Base-by-base conservation (phyloP, 2,888 invertebrate species). In the Mylabris sibirica region DNA sequence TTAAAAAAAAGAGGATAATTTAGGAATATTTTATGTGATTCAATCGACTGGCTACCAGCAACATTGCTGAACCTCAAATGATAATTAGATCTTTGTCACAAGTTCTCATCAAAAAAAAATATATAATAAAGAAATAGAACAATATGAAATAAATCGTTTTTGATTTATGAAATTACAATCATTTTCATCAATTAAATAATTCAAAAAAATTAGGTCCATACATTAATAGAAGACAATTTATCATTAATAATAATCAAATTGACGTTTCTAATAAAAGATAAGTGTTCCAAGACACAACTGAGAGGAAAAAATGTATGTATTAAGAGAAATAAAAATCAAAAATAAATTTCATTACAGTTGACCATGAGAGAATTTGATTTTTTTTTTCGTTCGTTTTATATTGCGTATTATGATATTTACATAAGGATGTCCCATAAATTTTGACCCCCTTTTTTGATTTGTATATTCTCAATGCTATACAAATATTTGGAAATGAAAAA, bases 31-130 rank as follows among this genome's bases (percentile, higher is more conserved):
- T 69, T 44, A 59, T 65, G 68, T 68, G 61, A 68, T 62, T 66
- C 20, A 49, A 64, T 60, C 59, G 69, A 69, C 69, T 69, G 69
- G 69, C 69, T 69, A 69, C 69, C 69, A 69, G 63, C 35, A 60
- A 38, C 38, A 38, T 65, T 63, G 49, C 49, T 49, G 49, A 49
- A 49, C 44, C 17, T 44, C 17, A 6, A 44, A 17, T 4, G n/a
- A 17, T 44, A 49, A 30, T 26, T 38, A 60, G 38, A 30, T 26
- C 17, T 30, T 35, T 60, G 20, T 20, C 60, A 60, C 38, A 35
- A 60, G 35, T 60, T 49, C 34, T 60, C 9, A 30, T 30, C 30
- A 5, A 30, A 30, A 30, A 30, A 30, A 30, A 30, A 30, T n/a
- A n/a, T n/a, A n/a, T n/a, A 3, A 4, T 0, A 30, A 30, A 30